These are phyloP conservation scores for Columba livia DNA, from an alignment of 2,113 vertebrate species.

Conservation along the genomic window DNA sequence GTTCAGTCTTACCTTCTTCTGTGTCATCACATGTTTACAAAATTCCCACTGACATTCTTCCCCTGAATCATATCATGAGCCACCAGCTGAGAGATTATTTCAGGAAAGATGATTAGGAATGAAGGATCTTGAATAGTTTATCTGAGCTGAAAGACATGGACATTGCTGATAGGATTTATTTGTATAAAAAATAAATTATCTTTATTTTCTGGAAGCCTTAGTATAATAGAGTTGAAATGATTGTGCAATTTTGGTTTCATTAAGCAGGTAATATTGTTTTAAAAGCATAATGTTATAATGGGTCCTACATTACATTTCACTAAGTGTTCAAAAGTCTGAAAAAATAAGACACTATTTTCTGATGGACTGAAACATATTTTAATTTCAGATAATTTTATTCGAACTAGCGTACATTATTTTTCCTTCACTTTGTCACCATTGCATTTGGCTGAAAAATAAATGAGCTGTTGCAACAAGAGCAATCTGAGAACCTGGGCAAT, in stretches of 20 bases:
- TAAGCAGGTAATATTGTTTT: background rate
- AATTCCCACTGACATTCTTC: constrained; percentile 35
- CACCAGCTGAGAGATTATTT: constrained; percentile 71
- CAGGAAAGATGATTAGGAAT: constrained; percentile 54
- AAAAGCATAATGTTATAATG: background rate
- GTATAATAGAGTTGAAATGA: constrained; percentile 16
- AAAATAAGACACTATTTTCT: background rate
- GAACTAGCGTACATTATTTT: background rate
- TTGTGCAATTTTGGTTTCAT: background rate
- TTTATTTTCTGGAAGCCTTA: constrained; percentile 37
- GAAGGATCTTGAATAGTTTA: constrained; percentile 58
- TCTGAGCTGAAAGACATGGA: background rate
- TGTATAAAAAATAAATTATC: constrained; percentile 37
- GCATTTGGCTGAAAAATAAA: background rate
- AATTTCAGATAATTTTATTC: background rate
- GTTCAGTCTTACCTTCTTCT: constrained; percentile 6
- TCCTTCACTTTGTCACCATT: background rate
- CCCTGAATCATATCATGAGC: constrained; percentile 52
- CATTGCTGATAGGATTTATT: constrained; percentile 41
- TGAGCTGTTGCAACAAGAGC: background rate
- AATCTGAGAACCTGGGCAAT: background rate
- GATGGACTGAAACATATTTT: background rate
- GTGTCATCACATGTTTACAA: background rate
- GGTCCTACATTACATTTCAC: background rate
- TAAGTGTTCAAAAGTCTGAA: background rate